phyloP scores from a whole-genome alignment of 2,888 invertebrate genomes.

The Carcina quercana region DNA sequence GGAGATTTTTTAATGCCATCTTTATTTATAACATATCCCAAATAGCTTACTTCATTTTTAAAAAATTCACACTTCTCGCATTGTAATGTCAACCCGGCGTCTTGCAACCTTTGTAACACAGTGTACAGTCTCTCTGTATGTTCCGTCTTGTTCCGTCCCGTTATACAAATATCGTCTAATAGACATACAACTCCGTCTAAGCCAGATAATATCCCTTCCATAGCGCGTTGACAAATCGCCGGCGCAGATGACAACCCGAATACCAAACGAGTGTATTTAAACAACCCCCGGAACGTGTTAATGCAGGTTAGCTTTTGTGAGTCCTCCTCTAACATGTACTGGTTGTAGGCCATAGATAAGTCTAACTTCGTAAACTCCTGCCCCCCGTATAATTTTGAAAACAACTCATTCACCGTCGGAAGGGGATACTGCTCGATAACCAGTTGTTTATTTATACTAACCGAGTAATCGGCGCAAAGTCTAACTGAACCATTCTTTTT shows the following conservation, averaged over 20 bases:
- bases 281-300: constrained; percentile 12
- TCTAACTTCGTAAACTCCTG: constrained; percentile 13
- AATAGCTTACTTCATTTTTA: no score
- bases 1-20: constrained; percentile 15
- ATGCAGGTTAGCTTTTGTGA: constrained; percentile 11
- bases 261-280: constrained; percentile 5
- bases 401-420: constrained; percentile 15
- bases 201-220: constrained; percentile 5
- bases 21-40: constrained; percentile 14
- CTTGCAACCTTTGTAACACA: constrained; percentile 14
- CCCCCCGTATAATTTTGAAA: constrained; percentile 18
- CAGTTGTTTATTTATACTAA: constrained; percentile 18
- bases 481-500: constrained; percentile 14
- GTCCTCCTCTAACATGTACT: constrained; percentile 11
- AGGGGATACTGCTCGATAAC: constrained; percentile 19
- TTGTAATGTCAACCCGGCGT: constrained; percentile 12
- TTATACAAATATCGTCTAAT: constrained; percentile 11
- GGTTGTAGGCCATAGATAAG: constrained; percentile 16
- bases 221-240: constrained; percentile 12
- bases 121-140: constrained; percentile 6
- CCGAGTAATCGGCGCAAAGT: constrained; percentile 17
- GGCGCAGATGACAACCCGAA: constrained; percentile 13
- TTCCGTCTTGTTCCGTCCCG: neutral
- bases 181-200: constrained; percentile 8
- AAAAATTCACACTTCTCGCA: no score